Conservation (phyloP, 2,113 vertebrate species). For the Synchiropus splendidus region DNA sequence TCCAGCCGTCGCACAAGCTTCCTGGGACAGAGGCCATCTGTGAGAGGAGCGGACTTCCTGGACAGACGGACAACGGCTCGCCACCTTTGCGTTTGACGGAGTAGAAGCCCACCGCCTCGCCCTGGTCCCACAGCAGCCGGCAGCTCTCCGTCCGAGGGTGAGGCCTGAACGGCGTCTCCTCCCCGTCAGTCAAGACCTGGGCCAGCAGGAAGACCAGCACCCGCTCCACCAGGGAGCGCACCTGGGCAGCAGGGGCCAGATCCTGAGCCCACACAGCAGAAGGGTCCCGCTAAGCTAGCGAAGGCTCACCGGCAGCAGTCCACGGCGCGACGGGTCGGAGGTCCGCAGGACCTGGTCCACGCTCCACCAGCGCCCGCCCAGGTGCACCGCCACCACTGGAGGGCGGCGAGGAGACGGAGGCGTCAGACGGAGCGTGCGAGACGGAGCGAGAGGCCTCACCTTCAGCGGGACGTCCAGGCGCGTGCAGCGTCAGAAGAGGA, state of each 20-base stretch:
- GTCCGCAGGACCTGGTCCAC: slow-evolving; percentile 74
- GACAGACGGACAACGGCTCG: neutral
- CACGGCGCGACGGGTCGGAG: slow-evolving; percentile 63
- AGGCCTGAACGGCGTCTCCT: slow-evolving; percentile 63
- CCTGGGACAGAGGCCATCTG: slow-evolving; percentile 54
- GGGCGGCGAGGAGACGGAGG: slow-evolving; percentile 2
- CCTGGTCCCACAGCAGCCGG: slow-evolving; percentile 80
- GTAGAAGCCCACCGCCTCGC: slow-evolving; percentile 83
- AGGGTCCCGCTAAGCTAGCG: slow-evolving; percentile 4
- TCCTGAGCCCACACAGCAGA: neutral
- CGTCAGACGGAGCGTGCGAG: neutral
- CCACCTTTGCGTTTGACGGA: slow-evolving; percentile 82
- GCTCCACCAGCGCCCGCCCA: slow-evolving; percentile 74
- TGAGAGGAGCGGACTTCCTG: neutral
- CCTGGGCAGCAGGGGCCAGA: slow-evolving; percentile 56
- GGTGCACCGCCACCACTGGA: slow-evolving; percentile 76
- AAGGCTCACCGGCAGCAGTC: slow-evolving; percentile 67
- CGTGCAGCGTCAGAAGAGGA: slow-evolving; percentile 47
- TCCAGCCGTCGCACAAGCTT: slow-evolving; percentile 65
- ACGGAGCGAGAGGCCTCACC: slow-evolving; percentile 26
- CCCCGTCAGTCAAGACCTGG: slow-evolving; percentile 70
- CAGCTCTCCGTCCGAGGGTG: slow-evolving; percentile 73
- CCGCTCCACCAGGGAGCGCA: slow-evolving; percentile 78
- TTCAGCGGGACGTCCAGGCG: slow-evolving; percentile 30
- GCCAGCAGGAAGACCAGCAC: slow-evolving; percentile 86